Evolutionary conservation across 2,888 invertebrate genomes (phyloP).

Genomic region (Pammene aurita): DNA sequence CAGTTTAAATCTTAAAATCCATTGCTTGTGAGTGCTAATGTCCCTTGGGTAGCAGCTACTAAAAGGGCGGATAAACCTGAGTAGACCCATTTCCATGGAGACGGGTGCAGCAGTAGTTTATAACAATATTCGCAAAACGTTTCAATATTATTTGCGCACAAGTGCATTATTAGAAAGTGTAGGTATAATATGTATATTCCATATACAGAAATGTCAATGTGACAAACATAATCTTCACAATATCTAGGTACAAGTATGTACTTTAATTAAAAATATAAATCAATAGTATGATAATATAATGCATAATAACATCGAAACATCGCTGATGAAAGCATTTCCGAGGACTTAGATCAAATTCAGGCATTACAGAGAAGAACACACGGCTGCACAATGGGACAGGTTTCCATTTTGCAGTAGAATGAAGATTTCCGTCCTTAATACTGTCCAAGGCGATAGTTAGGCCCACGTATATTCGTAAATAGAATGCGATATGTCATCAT

Average conservation of each 20-base stretch:
- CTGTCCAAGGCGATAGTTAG: background rate
- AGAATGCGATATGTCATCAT: no score
- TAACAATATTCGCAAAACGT: constrained; percentile 15
- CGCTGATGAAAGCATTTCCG: background rate
- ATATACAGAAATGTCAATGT: no score
- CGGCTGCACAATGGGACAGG: background rate
- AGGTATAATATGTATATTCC: no score
- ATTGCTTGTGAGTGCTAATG: constrained; percentile 26
- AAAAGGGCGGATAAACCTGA: constrained; percentile 34
- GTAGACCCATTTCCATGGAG: constrained; percentile 35
- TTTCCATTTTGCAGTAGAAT: background rate
- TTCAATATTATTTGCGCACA: background rate
- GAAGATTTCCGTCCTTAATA: background rate
- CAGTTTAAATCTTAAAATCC: constrained; percentile 29
- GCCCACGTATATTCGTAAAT: background rate
- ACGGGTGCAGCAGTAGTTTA: constrained; percentile 22
- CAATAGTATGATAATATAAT: background rate
- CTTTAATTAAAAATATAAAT: no score
- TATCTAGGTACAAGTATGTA: no score
- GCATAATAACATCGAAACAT: background rate
- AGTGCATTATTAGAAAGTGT: no score
- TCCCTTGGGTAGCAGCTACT: constrained; percentile 31
- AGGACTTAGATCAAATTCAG: background rate
- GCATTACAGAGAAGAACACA: no score
- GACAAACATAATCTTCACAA: no score